Percentiles rank a stretch among this genome's conserved stretches.
phyloP scores from a whole-genome alignment of 2,113 vertebrate species.

The Okapia johnstoni region DNA sequence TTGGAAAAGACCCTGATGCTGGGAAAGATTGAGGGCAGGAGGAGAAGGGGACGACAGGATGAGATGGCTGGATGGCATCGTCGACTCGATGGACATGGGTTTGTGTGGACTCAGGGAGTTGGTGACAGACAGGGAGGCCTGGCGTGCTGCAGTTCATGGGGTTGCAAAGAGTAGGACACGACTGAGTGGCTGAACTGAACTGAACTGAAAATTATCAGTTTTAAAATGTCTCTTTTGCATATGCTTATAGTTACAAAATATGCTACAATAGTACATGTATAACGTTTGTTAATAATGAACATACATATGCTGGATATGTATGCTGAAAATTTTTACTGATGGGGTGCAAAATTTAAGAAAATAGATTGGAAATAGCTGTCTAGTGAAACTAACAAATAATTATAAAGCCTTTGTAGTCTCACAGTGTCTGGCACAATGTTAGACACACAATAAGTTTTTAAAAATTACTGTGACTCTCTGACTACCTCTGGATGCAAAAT shows the following conservation, averaged over 20 bases:
- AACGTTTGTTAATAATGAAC: neutral
- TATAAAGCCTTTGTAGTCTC: neutral
- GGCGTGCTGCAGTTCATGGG: too few relatives aligned
- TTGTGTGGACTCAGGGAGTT: too few relatives aligned
- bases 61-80: too few relatives aligned
- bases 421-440: neutral
- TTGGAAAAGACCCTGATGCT: too few relatives aligned
- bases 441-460: neutral
- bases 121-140: too few relatives aligned
- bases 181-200: too few relatives aligned
- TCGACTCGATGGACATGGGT: too few relatives aligned
- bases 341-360: neutral
- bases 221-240: neutral
- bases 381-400: neutral
- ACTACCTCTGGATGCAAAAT: neutral
- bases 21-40: too few relatives aligned
- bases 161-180: too few relatives aligned
- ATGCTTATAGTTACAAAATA: neutral
- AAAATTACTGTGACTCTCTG: neutral
- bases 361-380: neutral
- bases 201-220: neutral
- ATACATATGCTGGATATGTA: neutral
- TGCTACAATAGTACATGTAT: neutral
- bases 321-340: neutral
- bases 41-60: too few relatives aligned